phyloP scores from a whole-genome alignment of 2,113 vertebrate species.

The Dendrocopos noguchii region DNA sequence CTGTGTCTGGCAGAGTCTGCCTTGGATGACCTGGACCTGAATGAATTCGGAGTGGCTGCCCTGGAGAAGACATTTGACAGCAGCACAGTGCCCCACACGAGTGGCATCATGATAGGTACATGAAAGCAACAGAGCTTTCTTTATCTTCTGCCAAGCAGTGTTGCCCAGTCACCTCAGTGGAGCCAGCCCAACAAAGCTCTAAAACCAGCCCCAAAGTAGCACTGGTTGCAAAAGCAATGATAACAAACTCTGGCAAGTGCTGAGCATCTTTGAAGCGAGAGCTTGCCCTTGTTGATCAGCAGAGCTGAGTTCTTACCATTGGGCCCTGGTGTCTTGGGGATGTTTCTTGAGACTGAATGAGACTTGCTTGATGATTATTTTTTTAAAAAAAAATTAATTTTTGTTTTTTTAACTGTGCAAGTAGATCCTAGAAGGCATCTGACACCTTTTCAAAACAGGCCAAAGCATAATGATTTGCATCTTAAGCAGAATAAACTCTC shows the following conservation, averaged over 20 bases:
- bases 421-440: slow-evolving; percentile 17
- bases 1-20: slow-evolving; percentile 88
- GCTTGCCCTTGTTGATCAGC: slow-evolving; percentile 4
- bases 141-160: slow-evolving; percentile 78
- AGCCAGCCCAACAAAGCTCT: slow-evolving; percentile 63
- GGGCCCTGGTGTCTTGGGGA: slow-evolving; percentile 44
- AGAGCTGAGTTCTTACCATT: slow-evolving; percentile 48
- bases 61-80: slow-evolving; percentile 94
- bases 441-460: slow-evolving; percentile 28
- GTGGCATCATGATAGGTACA: slow-evolving; percentile 90
- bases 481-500: slow-evolving; percentile 30
- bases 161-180: slow-evolving; percentile 72
- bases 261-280: slow-evolving; percentile 41
- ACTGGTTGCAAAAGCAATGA: slow-evolving; percentile 29
- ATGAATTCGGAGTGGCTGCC: slow-evolving; percentile 94
- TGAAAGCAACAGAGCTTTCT: slow-evolving; percentile 77
- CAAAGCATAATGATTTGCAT: not conserved
- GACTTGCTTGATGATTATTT: not conserved
- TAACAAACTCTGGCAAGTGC: slow-evolving; percentile 20
- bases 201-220: slow-evolving; percentile 16
- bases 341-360: slow-evolving; percentile 55
- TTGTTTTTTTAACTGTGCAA: not conserved
- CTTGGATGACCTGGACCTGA: slow-evolving; percentile 94
- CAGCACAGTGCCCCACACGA: slow-evolving; percentile 83
- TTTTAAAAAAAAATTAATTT: not conserved